phyloP scores from a whole-genome alignment of 2,113 vertebrate genomes.

The Paradisaea rubra region DNA sequence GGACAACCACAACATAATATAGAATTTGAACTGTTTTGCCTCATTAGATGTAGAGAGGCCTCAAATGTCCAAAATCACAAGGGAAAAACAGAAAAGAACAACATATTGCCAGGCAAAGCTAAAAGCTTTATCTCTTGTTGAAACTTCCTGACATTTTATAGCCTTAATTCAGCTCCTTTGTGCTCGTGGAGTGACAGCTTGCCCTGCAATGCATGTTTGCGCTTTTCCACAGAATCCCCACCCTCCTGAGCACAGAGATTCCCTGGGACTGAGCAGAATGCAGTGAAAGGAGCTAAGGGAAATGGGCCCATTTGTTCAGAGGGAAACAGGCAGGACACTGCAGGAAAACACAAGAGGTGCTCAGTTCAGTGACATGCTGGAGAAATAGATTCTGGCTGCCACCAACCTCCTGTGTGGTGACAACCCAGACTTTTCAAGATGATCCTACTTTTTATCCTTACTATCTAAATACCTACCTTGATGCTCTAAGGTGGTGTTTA shows the following conservation, averaged over 20 bases:
- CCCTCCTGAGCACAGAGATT: neutral
- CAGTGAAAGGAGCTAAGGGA: neutral
- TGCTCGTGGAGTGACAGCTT: neutral
- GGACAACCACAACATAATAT: neutral
- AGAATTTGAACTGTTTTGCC: neutral
- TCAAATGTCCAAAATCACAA: neutral
- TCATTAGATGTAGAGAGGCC: neutral
- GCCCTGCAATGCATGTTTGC: accelerated
- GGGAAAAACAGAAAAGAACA: neutral
- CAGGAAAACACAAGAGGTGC: neutral
- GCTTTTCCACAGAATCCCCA: neutral
- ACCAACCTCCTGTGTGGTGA: accelerated
- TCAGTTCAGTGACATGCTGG: neutral
- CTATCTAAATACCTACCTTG: too few relatives aligned
- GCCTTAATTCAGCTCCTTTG: neutral
- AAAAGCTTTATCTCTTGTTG: neutral
- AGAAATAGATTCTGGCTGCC: neutral
- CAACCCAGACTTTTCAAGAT: neutral
- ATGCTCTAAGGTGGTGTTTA: neutral
- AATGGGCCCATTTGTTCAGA: neutral
- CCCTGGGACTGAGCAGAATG: neutral
- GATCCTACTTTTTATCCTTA: neutral
- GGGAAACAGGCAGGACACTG: neutral
- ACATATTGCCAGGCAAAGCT: neutral
- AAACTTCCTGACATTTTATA: neutral